Base-by-base conservation (phyloP, 1,140 invertebrate genomes). In the Protaetia brevitarsis region DNA sequence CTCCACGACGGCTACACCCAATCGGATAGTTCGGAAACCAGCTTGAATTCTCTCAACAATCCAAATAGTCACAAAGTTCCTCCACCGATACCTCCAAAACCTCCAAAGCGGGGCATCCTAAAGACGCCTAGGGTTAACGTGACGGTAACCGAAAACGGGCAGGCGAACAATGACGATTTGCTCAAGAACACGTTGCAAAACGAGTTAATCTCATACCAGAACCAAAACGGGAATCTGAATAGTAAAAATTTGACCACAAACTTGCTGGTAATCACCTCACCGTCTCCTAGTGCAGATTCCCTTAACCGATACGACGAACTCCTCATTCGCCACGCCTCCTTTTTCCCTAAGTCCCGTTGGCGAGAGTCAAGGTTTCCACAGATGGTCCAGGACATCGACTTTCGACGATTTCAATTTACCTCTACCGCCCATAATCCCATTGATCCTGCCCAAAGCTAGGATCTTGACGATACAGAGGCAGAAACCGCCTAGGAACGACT, bases 401-500 rank as follows among this genome's bases (percentile, higher is more conserved):
- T 89, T 91, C 71, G 89, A 91, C 60, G 89, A 91, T 66, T 80
- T 88, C 4, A 87, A 90, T 67, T 79, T 97, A 64, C 87, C 88
- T 5, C 79, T 97, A 57, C 94, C 95, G 0, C 83, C 88, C 10
- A 85, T 97, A 41, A 83, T 88, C 61, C 86, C 90, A 5, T 80
- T 91, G 29, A 84, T 86, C 68, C 76, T 94, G 21, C 92, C 92
- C 0, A 85, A 88, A 64, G 87, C 92, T 2, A 81, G 95, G 65
- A 84, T 88, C 36, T 76, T 97, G 28, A 87, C 86, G 0, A 90
- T 97, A 26, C 87, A 89, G 64, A 80, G 95, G 2, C 92, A 93
- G 73, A 90, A 92, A 63, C 86, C 90, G 16, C 89, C 93, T 1
- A 83, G 90, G 63, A 94, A 92, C 68, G 96, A 97, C 79, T 98